Base-by-base conservation (phyloP, 1,140 invertebrate species). In the Diabrotica virgifera region DNA sequence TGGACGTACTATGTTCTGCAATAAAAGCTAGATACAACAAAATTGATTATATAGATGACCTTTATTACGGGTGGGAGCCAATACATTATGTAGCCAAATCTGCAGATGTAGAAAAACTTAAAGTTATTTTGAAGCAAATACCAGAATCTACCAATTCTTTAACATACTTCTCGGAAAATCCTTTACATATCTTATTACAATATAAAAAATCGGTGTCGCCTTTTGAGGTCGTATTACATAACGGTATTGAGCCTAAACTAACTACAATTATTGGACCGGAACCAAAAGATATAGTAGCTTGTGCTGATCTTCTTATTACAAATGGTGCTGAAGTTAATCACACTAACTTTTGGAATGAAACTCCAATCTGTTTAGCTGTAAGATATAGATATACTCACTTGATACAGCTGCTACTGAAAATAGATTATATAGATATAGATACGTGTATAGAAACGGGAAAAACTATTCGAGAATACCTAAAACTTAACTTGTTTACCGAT, bases 261-360 rank as follows among this genome's bases (percentile, higher is more conserved):
- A 65, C 59, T n/a, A 64, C 63, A 9, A 65, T 72, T 7, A 65
- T 69, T 7, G 24, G 46, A 9, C 8, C 60, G 38, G 71, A 72
- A 52, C 52, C 64, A 36, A 6, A 60, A 14, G 52, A 66, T 40
- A 55, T 72, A 7, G 52, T 67, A 0, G 6, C 63, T 14, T 70
- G 71, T 36, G 66, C 69, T 6, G 46, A 59, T 10, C 13, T 69
- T n/a, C 52, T 72, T 7, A 65, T 72, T 24, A 40, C 64, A 5
- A 62, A 51, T 36, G 69, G 65, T 7, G 62, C 70, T 9, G 64
- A 72, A 10, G 46, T 72, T 5, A 70, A 72, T 55, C 69, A 70
- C 46, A 64, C 55, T 14, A 70, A 72, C 52, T 64, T 70, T 36
- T 72, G 68, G 68, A 65, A 65, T 36, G 69, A 72, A 58, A 66